phyloP scores from a whole-genome alignment of 2,113 vertebrate genomes.

The Panurus biarmicus region DNA sequence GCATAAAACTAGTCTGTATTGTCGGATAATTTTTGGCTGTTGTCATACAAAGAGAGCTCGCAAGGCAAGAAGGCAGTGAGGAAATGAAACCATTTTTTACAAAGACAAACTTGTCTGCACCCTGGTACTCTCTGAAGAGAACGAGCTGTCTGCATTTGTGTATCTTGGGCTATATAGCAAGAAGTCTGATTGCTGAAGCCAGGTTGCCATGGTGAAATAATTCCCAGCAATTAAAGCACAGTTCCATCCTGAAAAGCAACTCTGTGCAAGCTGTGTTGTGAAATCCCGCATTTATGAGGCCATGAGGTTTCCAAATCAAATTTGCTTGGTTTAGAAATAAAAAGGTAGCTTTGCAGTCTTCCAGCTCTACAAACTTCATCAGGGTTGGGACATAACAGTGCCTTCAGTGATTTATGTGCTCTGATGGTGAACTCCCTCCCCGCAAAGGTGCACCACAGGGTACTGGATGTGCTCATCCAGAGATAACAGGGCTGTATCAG shows the following conservation, averaged over 20 bases:
- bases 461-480: not conserved
- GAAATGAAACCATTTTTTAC: not conserved
- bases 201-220: conserved; percentile 47
- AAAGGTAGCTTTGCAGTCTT: not conserved
- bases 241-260: conserved; percentile 35
- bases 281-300: not conserved
- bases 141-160: not conserved
- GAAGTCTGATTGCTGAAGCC: not conserved
- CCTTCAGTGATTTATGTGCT: not conserved
- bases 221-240: conserved; percentile 30
- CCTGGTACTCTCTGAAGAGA: not conserved
- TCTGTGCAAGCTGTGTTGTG: not conserved
- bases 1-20: not conserved
- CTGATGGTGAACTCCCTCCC: not conserved
- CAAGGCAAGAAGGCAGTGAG: not conserved
- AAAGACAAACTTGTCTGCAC: not conserved
- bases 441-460: not conserved
- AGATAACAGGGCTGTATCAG: not conserved
- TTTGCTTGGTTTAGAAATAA: conserved; percentile 1
- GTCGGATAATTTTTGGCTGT: not conserved
- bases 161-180: not conserved
- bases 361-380: not conserved
- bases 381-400: not conserved
- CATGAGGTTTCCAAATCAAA: conserved; percentile 19
- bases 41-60: not conserved